Evolutionary conservation across 1,140 invertebrate species (phyloP).

Genomic region (Drosophila setifemur): DNA sequence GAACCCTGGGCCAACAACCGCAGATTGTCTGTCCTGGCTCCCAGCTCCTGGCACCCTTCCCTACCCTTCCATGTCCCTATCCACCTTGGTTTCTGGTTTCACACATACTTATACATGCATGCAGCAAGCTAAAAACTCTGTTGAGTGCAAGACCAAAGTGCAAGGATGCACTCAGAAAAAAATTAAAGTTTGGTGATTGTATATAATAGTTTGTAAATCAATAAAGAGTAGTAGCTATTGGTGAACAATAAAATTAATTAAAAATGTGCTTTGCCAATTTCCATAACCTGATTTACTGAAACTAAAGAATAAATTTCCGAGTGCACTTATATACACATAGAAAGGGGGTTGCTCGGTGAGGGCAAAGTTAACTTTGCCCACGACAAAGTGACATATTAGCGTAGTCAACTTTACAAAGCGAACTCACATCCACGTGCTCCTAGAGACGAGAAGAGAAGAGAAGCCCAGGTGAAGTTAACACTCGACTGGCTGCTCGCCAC

Average conservation of each 20-base stretch:
- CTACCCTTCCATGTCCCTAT: neutral
- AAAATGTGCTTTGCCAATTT: too few species aligned
- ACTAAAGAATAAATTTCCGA: too few species aligned
- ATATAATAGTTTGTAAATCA: too few species aligned
- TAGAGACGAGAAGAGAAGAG: too few species aligned
- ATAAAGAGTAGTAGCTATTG: too few species aligned
- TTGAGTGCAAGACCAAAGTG: slow-evolving; percentile 64
- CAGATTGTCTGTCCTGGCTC: slow-evolving; percentile 34
- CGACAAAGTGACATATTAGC: slow-evolving; percentile 80
- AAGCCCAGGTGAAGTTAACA: slow-evolving; percentile 49
- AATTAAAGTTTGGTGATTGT: too few species aligned
- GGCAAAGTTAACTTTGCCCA: slow-evolving; percentile 74
- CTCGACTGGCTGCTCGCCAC: slow-evolving; percentile 37
- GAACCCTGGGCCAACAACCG: slow-evolving; percentile 32
- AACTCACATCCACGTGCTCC: too few species aligned
- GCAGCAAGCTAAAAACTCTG: slow-evolving; percentile 53
- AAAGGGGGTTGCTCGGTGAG: slow-evolving; percentile 3
- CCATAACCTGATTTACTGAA: too few species aligned
- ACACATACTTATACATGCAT: slow-evolving; percentile 73
- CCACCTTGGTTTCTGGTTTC: slow-evolving; percentile 68
- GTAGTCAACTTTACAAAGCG: slow-evolving; percentile 74
- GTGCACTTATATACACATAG: slow-evolving; percentile 18
- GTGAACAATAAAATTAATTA: too few species aligned
- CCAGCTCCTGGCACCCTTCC: neutral
- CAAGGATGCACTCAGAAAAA: slow-evolving; percentile 14